Evolutionary conservation across 2,113 vertebrate genomes (phyloP).

Genomic region (Laterallus jamaicensis): DNA sequence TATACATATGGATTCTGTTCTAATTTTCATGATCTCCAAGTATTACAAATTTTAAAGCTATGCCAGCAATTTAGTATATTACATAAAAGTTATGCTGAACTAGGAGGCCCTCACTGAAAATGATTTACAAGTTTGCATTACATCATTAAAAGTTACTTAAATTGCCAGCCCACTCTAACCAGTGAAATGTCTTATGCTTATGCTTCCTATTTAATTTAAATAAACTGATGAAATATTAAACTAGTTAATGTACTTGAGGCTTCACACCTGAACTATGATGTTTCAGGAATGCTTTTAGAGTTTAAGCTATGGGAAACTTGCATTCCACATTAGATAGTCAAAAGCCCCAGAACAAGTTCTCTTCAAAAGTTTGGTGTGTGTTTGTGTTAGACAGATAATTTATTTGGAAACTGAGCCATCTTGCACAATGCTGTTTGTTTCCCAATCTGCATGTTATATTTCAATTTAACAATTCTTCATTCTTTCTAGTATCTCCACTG

Average conservation of each 20-base stretch:
- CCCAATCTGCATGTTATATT: neutral
- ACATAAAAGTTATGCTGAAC: conserved; percentile 36
- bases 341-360: neutral
- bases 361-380: neutral
- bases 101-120: conserved; percentile 40
- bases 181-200: conserved; percentile 11
- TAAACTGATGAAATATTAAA: conserved; percentile 6
- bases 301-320: neutral
- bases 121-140: conserved; percentile 39
- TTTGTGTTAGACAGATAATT: neutral
- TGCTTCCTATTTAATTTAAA: conserved; percentile 35
- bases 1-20: conserved; percentile 39
- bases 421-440: conserved; percentile 26
- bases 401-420: neutral
- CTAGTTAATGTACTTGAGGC: neutral
- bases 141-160: conserved; percentile 37
- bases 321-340: neutral
- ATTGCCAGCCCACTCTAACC: neutral
- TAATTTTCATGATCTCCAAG: conserved; percentile 48
- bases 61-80: conserved; percentile 29
- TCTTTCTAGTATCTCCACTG: conserved; percentile 8
- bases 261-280: conserved; percentile 44
- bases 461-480: neutral
- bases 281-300: conserved; percentile 33
- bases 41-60: conserved; percentile 53